Conservation (phyloP, 1,140 invertebrate genomes). For the Cecropterus lyciades region DNA sequence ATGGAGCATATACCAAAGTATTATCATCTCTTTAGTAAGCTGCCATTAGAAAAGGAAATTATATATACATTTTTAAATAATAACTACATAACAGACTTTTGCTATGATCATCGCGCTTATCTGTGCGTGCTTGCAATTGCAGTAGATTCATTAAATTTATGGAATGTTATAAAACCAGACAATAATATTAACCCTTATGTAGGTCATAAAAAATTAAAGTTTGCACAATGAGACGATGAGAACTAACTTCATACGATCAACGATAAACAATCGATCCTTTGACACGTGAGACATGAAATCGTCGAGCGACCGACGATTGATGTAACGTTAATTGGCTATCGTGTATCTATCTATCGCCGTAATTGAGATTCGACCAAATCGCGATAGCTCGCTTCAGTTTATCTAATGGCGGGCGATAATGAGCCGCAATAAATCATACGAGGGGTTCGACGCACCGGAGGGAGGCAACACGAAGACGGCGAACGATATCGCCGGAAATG, state of each 20-base stretch:
- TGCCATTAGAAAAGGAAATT: too few species aligned
- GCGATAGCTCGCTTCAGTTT: conserved; percentile 43
- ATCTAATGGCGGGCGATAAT: conserved; percentile 58
- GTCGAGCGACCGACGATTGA: conserved; percentile 53
- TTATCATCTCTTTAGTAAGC: too few species aligned
- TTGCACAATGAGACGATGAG: not conserved
- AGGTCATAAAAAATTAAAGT: not conserved
- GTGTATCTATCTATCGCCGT: conserved; percentile 26
- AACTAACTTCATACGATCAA: not conserved
- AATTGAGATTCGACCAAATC: conserved; percentile 42
- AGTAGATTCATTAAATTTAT: too few species aligned
- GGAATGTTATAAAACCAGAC: not conserved
- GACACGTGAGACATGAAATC: not conserved
- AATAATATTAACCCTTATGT: not conserved
- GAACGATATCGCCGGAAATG: conserved; percentile 67
- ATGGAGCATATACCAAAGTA: too few species aligned
- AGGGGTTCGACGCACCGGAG: conserved; percentile 52
- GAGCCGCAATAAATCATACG: conserved; percentile 64
- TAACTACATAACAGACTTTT: too few species aligned
- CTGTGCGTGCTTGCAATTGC: too few species aligned
- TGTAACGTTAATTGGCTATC: conserved; percentile 51
- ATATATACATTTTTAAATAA: too few species aligned
- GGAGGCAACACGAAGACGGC: conserved; percentile 46
- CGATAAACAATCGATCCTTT: not conserved
- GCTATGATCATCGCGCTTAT: too few species aligned